These are phyloP conservation scores for Melanerpes formicivorus DNA, from an alignment of 2,113 vertebrate genomes.

Conservation along the genomic window DNA sequence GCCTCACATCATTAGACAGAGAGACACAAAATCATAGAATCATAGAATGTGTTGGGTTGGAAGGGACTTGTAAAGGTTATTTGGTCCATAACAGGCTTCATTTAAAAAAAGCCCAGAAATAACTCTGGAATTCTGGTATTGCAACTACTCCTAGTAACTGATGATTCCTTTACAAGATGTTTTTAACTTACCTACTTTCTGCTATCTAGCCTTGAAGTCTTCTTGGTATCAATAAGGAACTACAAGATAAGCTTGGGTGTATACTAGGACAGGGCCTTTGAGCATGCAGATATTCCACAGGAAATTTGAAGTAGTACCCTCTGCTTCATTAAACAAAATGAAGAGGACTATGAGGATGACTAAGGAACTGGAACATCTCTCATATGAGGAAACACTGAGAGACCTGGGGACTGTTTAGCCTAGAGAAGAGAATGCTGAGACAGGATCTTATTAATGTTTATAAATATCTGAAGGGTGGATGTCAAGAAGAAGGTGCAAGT, in stretches of 20 bases:
- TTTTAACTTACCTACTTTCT: background rate
- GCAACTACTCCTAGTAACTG: background rate
- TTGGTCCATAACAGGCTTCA: background rate
- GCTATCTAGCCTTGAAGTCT: background rate
- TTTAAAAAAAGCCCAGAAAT: background rate
- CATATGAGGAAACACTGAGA: too few relatives aligned
- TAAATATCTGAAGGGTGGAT: too few relatives aligned
- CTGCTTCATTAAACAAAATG: background rate
- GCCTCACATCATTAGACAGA: background rate
- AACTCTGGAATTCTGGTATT: background rate
- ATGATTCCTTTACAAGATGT: background rate
- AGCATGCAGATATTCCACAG: background rate
- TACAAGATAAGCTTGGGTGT: background rate
- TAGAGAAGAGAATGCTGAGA: too few relatives aligned
- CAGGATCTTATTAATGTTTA: too few relatives aligned
- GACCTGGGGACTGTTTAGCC: too few relatives aligned
- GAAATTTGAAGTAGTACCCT: background rate
- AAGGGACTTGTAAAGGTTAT: too few relatives aligned
- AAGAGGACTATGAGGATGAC: too few relatives aligned
- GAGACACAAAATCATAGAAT: background rate
- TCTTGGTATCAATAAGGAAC: background rate
- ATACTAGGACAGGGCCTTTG: background rate
- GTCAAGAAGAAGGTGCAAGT: too few relatives aligned
- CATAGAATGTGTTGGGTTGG: too few relatives aligned
- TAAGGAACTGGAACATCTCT: too few relatives aligned